These are phyloP conservation scores for Sitodiplosis mosellana DNA, from an alignment of 1,140 invertebrate species.

Conservation along the genomic window DNA sequence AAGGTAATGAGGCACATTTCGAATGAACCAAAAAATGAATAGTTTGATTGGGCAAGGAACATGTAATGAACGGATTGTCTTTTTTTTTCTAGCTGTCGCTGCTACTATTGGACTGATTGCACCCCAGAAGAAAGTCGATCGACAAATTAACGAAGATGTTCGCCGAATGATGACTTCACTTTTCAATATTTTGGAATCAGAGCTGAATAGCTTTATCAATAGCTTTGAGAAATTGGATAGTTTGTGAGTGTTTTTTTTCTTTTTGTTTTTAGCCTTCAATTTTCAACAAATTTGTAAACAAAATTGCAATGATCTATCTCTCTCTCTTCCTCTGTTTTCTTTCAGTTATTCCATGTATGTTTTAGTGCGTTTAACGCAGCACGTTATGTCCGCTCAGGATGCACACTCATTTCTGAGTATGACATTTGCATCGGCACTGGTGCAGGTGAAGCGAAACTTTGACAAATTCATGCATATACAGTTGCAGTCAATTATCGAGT, in stretches of 20 bases:
- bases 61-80: too few relatives aligned
- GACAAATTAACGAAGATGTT: conserved; percentile 58
- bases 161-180: conserved; percentile 71
- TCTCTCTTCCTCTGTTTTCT: conserved; percentile 14
- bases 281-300: conserved; percentile 2
- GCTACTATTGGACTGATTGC: background rate
- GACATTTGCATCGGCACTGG: conserved; percentile 70
- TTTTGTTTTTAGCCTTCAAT: conserved; percentile 1
- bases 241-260: conserved; percentile 43
- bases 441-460: conserved; percentile 88
- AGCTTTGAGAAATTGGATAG: conserved; percentile 75
- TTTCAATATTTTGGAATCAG: conserved; percentile 69
- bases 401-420: conserved; percentile 80
- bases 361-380: conserved; percentile 70
- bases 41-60: background rate
- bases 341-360: conserved; percentile 81
- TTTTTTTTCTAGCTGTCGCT: too few relatives aligned
- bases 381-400: conserved; percentile 79
- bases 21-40: background rate
- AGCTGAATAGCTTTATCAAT: conserved; percentile 66
- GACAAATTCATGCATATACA: conserved; percentile 84
- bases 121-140: conserved; percentile 41
- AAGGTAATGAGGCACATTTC: background rate
- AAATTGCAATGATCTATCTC: too few relatives aligned
- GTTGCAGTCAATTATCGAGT: conserved; percentile 64